These are phyloP conservation scores for Phocoena sinus DNA, from an alignment of 2,113 vertebrate species.

Conservation along the genomic window DNA sequence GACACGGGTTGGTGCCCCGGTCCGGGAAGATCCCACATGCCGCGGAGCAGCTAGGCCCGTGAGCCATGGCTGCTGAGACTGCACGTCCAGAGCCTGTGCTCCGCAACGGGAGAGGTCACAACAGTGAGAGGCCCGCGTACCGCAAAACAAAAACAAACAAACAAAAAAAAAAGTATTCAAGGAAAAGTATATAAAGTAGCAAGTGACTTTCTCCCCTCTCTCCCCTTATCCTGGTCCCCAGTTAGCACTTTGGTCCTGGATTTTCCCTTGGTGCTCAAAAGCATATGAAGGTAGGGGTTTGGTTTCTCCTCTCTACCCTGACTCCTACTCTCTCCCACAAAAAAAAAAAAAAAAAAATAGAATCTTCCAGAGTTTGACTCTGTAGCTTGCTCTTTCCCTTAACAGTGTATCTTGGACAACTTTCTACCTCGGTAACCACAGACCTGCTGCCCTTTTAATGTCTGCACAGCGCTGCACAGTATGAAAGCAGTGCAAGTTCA, in stretches of 20 bases:
- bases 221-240: background rate
- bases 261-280: background rate
- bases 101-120: no score
- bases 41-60: no score
- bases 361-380: background rate
- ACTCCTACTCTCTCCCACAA: background rate
- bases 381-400: background rate
- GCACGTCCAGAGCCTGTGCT: no score
- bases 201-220: no score
- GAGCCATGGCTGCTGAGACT: no score
- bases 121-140: no score
- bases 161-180: background rate
- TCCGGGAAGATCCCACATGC: no score
- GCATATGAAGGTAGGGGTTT: no score
- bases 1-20: no score
- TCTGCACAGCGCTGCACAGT: background rate
- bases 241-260: background rate
- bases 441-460: fast-evolving
- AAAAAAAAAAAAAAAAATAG: background rate
- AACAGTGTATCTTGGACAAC: no score
- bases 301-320: background rate
- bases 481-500: no score
- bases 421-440: background rate
- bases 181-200: background rate
- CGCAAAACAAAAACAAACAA: no score